Evolutionary conservation across 2,888 invertebrate genomes (phyloP), one percentile per base, ranked within the genome.

Genomic region (Drosophila sordidapex): DNA sequence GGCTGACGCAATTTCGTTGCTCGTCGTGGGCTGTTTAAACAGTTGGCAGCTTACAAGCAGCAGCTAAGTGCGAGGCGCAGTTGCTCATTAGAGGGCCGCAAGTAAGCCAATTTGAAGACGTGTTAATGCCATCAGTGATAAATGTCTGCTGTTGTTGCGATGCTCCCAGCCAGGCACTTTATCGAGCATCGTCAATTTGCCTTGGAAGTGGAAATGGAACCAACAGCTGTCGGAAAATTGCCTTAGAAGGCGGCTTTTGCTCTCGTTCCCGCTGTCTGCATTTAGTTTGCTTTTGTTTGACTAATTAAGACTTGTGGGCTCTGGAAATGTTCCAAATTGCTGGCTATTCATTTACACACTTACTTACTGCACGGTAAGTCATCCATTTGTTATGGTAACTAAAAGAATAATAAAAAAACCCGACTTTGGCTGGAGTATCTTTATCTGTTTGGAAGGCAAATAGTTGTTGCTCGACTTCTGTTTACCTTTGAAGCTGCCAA

Each of bases 331-430:
- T 64, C 48, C 54, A 65, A 69, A 69, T 70, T 74, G 61, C 35
- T 40, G 25, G 38, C 49, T 46, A 56, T 60, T 13, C n/a, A n/a
- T 27, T 38, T 54, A 60, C 31, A 52, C 49, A 40, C 66, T 49
- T 64, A 51, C 58, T 59, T 60, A 60, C 65, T 53, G 62, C 63
- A 15, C 38, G n/a, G 4, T 29, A n/a, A 56, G 38, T n/a, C 38
- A 31, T 70, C 80, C 80, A 80, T 83, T 83, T 83, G 83, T 80
- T 82, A 59, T 70, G 79, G 67, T 79, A 81, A 83, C 58, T 51
- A 49, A 57, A 51, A 62, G 63, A 72, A 74, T 33, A 33, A 33
- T 33, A 31, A 40, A 53, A 33, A 63, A 49, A 25, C 35, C 25
- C 11, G 33, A 27, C 63, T 54, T 7, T 6, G 29, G 10, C 4